A percentile compares a stretch with the other conserved stretches of the same genome.
phyloP scores from a whole-genome alignment of 2,113 vertebrate genomes.

The Hydropotes inermis region DNA sequence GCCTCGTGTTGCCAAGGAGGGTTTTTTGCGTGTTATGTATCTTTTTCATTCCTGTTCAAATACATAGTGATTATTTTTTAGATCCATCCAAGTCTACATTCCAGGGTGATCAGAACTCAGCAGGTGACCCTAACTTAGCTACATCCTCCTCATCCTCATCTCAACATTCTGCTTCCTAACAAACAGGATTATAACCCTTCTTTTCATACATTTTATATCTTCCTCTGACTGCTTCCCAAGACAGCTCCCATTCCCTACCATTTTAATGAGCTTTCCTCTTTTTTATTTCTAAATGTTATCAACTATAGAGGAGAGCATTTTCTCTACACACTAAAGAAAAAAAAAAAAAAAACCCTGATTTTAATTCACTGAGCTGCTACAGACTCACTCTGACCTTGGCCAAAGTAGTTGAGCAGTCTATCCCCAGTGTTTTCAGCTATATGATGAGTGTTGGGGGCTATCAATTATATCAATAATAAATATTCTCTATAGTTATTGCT shows the following conservation, averaged over 20 bases:
- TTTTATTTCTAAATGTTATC: not conserved
- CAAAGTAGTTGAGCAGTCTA: not conserved
- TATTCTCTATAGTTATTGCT: not conserved
- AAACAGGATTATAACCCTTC: not conserved
- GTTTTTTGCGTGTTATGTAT: not conserved
- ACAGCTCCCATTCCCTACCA: not conserved
- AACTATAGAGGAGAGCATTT: not conserved
- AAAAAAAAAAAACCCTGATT: not conserved
- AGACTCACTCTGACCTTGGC: not conserved
- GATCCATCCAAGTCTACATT: not conserved
- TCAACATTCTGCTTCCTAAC: not conserved
- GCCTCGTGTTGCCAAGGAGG: not conserved
- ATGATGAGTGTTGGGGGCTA: not conserved
- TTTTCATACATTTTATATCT: not conserved
- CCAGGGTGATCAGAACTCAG: not conserved
- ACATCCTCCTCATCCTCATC: not conserved
- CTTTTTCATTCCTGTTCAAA: not conserved
- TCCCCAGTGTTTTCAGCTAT: not conserved
- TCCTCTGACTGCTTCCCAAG: not conserved
- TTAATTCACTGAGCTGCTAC: not conserved
- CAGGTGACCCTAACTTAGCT: too few species aligned
- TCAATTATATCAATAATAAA: not conserved
- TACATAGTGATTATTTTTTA: not conserved
- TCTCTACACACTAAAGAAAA: not conserved
- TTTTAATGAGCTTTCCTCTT: not conserved